Conservation (phyloP, 2,888 invertebrate species). For the Carabus problematicus region DNA sequence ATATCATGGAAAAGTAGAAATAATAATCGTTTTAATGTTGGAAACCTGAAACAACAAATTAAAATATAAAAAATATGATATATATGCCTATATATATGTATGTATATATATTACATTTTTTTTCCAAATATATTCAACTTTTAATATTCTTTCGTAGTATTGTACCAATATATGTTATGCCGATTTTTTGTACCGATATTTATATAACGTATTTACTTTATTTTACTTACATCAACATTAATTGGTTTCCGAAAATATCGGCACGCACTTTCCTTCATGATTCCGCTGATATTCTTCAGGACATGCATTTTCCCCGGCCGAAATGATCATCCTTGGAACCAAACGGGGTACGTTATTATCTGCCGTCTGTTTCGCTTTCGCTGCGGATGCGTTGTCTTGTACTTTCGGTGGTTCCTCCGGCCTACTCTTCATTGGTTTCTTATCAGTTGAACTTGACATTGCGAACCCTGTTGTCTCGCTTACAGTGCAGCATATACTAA, state of each 20-base stretch:
- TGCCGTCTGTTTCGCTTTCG: background rate
- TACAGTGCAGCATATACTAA: background rate
- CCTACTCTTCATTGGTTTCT: background rate
- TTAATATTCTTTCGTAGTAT: too few species aligned
- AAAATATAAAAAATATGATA: too few species aligned
- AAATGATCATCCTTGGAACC: conserved; percentile 4
- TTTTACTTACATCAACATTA: too few species aligned
- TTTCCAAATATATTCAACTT: too few species aligned
- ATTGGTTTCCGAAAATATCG: background rate
- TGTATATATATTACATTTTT: too few species aligned
- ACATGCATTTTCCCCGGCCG: conserved; percentile 12
- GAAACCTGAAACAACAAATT: too few species aligned
- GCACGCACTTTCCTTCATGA: conserved; percentile 22
- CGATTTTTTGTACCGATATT: too few species aligned
- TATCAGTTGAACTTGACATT: background rate
- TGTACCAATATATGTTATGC: too few species aligned
- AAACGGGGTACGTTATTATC: background rate
- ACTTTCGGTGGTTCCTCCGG: background rate
- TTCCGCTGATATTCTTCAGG: conserved; percentile 16
- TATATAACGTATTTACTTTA: too few species aligned
- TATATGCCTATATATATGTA: too few species aligned
- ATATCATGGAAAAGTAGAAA: too few species aligned
- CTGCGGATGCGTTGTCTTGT: background rate
- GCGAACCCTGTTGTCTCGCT: background rate
- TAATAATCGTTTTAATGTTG: too few species aligned